phyloP scores from a whole-genome alignment of 2,888 invertebrate genomes.

The Schizotus pectinicornis region DNA sequence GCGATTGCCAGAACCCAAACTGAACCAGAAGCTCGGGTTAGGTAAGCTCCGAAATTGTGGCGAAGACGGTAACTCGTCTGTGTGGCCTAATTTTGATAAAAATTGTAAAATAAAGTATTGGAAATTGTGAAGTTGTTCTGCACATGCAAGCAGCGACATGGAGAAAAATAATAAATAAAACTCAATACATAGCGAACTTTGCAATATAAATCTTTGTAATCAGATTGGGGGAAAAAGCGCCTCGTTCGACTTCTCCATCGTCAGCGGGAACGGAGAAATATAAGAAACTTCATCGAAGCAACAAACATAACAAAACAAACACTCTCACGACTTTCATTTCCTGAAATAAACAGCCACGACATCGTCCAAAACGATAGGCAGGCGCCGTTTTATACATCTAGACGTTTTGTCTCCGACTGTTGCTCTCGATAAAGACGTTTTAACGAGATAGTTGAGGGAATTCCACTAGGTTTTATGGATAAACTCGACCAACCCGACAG shows the following conservation, averaged over 20 bases:
- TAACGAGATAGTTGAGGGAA: conserved; percentile 15
- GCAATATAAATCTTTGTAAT: conserved; percentile 39
- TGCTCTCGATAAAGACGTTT: conserved; percentile 31
- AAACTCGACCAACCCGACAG: neutral
- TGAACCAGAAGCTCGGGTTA: too few species aligned
- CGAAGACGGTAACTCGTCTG: too few species aligned
- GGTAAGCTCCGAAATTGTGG: too few species aligned
- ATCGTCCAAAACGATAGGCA: conserved; percentile 45
- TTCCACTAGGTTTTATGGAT: neutral
- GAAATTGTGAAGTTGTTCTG: too few species aligned
- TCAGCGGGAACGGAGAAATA: conserved; percentile 38
- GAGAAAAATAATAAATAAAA: conserved; percentile 10
- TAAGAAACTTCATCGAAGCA: conserved; percentile 46
- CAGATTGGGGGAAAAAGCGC: conserved; percentile 41
- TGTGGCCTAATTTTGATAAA: too few species aligned
- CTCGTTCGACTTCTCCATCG: conserved; percentile 37
- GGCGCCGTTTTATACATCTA: conserved; percentile 47
- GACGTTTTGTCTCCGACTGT: conserved; percentile 46
- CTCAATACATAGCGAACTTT: conserved; percentile 15
- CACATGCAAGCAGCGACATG: too few species aligned
- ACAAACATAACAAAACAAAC: conserved; percentile 50
- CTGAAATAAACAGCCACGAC: conserved; percentile 52
- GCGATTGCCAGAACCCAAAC: too few species aligned
- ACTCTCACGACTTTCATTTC: conserved; percentile 52
- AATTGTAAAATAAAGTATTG: too few species aligned